Evolutionary conservation across 2,888 invertebrate genomes (phyloP).

Genomic region (Horisme vitalbata): DNA sequence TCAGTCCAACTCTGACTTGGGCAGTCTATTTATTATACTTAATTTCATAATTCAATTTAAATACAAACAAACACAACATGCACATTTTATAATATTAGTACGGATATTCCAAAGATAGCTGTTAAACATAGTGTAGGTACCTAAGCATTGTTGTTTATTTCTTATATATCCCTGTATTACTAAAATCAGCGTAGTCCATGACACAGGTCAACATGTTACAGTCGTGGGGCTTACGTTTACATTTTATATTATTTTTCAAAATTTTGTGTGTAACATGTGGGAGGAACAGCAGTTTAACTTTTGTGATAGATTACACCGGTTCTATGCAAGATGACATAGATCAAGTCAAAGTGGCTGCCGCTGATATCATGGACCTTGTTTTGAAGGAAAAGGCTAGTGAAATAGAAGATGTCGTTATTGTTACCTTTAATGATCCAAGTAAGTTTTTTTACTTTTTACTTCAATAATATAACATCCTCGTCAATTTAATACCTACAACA

Average conservation of each 20-base stretch:
- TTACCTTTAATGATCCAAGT: conserved; percentile 52
- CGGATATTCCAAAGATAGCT: no score
- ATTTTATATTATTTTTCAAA: conserved; percentile 6
- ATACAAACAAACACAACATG: no score
- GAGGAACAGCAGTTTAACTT: conserved; percentile 37
- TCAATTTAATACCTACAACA: no score
- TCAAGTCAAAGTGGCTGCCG: conserved; percentile 34
- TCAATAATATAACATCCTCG: no score
- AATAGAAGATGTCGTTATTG: conserved; percentile 43
- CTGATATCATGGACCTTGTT: conserved; percentile 37
- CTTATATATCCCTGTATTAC: no score
- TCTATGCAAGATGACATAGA: conserved; percentile 42
- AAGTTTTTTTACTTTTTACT: neutral
- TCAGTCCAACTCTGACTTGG: no score
- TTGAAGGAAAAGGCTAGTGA: conserved; percentile 36
- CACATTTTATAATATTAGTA: no score
- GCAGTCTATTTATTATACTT: no score
- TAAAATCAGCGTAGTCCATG: no score
- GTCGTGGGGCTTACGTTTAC: neutral
- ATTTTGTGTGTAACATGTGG: conserved; percentile 29
- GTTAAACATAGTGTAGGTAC: no score
- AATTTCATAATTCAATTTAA: no score
- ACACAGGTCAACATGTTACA: conserved; percentile 6
- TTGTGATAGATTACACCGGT: conserved; percentile 43
- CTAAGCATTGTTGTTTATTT: no score